Conservation (phyloP, 2,113 vertebrate genomes). For the Callospermophilus lateralis region DNA sequence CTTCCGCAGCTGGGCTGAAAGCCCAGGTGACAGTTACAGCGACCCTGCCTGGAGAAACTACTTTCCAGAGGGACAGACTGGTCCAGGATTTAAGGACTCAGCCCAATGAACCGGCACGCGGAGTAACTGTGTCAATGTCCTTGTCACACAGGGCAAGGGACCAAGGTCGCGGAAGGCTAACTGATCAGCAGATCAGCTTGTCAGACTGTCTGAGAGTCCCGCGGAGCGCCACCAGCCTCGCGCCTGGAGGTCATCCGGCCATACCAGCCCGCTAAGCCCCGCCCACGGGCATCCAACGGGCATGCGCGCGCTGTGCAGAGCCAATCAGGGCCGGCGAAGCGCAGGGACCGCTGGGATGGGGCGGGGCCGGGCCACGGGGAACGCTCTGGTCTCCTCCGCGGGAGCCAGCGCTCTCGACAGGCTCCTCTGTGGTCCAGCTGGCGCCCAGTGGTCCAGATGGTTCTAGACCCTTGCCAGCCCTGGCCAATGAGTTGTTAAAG, state of each 20-base stretch:
- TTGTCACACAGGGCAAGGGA: not conserved
- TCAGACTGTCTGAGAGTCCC: accelerated
- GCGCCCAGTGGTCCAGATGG: not conserved
- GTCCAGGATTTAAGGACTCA: not conserved
- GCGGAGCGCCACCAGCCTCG: not conserved
- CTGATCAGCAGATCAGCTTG: not conserved
- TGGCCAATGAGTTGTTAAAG: not conserved
- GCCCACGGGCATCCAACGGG: not conserved
- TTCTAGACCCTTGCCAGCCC: not conserved
- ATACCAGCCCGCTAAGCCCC: not conserved
- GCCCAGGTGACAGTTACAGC: not conserved
- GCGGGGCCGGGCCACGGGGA: accelerated
- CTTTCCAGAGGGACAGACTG: not conserved
- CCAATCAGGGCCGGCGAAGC: not conserved
- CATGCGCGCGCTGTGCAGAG: not conserved
- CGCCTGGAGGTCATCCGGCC: accelerated
- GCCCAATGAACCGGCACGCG: not conserved
- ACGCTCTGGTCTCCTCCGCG: accelerated
- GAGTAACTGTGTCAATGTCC: too few species aligned
- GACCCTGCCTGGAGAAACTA: not conserved
- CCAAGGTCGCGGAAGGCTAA: not conserved
- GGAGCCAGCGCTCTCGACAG: too few species aligned
- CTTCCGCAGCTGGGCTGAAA: not conserved
- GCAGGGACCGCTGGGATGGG: accelerated
- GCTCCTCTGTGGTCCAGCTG: not conserved